These are phyloP conservation scores for Pogonophryne albipinna DNA, from an alignment of 2,797 vertebrate species.

Conservation along the genomic window DNA sequence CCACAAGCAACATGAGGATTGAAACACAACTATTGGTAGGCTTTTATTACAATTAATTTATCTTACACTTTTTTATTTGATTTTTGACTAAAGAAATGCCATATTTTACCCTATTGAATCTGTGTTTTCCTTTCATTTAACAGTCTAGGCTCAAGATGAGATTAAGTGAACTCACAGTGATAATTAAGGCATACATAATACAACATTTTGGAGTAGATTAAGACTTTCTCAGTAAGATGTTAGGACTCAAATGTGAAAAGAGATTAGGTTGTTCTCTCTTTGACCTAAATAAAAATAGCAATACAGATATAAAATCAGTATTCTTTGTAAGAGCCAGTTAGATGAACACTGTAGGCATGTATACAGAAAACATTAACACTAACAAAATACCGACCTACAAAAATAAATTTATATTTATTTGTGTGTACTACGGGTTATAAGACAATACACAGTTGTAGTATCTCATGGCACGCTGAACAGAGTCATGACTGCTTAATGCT, in stretches of 20 bases:
- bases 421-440: constrained; percentile 32
- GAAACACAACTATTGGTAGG: not conserved
- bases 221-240: constrained; percentile 5
- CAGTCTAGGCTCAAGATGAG: not conserved
- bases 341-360: constrained; percentile 55
- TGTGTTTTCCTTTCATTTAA: not conserved
- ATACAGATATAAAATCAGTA: no score
- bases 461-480: constrained; percentile 7
- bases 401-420: not conserved
- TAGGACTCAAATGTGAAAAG: not conserved
- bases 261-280: not conserved
- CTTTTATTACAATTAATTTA: not conserved
- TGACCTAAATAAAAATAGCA: not conserved
- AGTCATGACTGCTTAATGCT: constrained; percentile 6
- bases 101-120: no score
- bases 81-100: no score
- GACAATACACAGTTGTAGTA: constrained; percentile 5
- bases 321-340: not conserved
- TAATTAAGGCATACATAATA: not conserved
- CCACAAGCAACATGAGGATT: not conserved
- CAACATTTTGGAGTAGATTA: not conserved
- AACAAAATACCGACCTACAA: constrained; percentile 44
- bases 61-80: no score
- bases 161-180: not conserved
- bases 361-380: constrained; percentile 64